Evolutionary conservation across 2,888 invertebrate genomes (phyloP).

Genomic region (Schrankia costaestrigalis): DNA sequence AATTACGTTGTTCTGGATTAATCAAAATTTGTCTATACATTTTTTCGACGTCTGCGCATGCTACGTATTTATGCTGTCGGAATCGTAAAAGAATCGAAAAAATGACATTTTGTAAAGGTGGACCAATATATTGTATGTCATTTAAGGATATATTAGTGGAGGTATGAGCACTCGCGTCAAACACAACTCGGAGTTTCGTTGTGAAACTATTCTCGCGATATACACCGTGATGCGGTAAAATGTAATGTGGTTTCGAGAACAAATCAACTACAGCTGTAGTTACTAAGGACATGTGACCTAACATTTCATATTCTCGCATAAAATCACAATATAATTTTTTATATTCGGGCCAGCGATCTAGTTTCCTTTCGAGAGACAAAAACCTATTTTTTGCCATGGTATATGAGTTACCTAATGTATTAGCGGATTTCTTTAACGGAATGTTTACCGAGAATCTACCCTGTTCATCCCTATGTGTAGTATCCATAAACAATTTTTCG

Average conservation of each 20-base stretch:
- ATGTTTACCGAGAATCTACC: conserved; percentile 1
- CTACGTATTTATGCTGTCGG: too few species aligned
- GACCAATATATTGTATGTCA: too few species aligned
- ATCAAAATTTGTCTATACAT: too few species aligned
- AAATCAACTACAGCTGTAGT: too few species aligned
- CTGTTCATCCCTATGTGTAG: not conserved
- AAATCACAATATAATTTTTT: not conserved
- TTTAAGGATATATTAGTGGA: too few species aligned
- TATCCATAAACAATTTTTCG: not conserved
- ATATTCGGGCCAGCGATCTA: not conserved
- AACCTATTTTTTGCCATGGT: not conserved
- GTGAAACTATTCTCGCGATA: conserved; percentile 3
- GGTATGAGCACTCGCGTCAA: not conserved
- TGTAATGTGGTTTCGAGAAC: not conserved
- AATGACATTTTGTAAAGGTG: too few species aligned
- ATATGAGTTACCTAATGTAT: not conserved
- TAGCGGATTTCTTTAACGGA: not conserved
- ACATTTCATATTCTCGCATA: not conserved
- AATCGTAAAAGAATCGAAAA: too few species aligned
- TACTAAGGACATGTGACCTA: not conserved
- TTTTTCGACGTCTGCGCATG: too few species aligned
- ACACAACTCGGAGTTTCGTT: conserved; percentile 1
- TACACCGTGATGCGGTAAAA: conserved; percentile 5
- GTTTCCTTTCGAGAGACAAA: not conserved
- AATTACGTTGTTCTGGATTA: too few species aligned